phyloP scores from a whole-genome alignment of 2,888 invertebrate genomes.

The Peribatodes rhomboidaria region DNA sequence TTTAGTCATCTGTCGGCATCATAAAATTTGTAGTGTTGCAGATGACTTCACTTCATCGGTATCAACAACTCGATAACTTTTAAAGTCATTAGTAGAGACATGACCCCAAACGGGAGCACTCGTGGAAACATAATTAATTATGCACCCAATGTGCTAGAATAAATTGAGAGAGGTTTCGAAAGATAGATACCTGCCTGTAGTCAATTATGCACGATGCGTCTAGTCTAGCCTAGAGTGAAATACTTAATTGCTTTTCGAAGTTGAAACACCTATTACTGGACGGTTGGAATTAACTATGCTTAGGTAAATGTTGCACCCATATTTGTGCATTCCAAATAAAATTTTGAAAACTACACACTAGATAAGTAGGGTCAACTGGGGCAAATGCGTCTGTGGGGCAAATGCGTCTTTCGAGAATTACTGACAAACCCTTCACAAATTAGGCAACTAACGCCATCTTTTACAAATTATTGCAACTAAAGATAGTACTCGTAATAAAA shows the following conservation, averaged over 20 bases:
- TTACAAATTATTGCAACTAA: too few species aligned
- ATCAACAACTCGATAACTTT: neutral
- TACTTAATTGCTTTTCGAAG: conserved; percentile 3
- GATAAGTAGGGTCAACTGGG: too few species aligned
- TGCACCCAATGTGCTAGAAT: conserved; percentile 32
- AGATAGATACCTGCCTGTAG: conserved; percentile 9
- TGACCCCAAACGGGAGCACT: conserved; percentile 30
- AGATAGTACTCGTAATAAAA: too few species aligned
- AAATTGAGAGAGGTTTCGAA: conserved; percentile 28
- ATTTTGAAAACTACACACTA: too few species aligned
- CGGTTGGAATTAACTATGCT: neutral
- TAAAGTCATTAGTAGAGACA: neutral
- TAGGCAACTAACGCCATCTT: too few species aligned
- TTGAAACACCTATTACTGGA: neutral
- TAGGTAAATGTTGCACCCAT: neutral
- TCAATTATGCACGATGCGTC: conserved; percentile 25
- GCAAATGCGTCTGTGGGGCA: too few species aligned
- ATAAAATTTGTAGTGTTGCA: too few species aligned
- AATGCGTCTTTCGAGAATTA: too few species aligned
- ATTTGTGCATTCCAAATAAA: neutral
- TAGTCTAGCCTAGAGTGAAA: conserved; percentile 23
- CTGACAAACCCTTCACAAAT: too few species aligned
- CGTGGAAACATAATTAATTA: conserved; percentile 36
- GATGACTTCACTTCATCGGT: neutral
- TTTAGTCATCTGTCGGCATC: too few species aligned